Base-by-base conservation (phyloP, 2,888 invertebrate genomes). In the Zhuqinia jingwanae region DNA sequence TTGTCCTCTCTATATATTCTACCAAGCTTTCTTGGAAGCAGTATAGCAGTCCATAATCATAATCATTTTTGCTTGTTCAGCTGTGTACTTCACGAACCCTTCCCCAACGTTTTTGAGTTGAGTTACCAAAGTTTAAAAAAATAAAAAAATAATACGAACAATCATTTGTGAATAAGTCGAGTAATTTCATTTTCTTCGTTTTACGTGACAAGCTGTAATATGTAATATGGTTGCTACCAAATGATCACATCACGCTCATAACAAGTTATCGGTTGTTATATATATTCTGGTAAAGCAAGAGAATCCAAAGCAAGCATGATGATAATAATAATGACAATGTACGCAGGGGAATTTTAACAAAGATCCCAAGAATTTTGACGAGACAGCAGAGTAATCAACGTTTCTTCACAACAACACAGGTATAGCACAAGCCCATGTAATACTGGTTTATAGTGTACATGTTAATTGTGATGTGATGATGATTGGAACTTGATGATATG, bases 341-440 rank as follows among this genome's bases (percentile, higher is more conserved):
- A n/a, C 36, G 8, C 45, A 60, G 10, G 47, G n/a, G 22, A 65
- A 58, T 17, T 68, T 42, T 68, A 63, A 82, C 27, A 82, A 56
- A 83, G 73, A 80, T 85, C 85, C 80, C 65, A 65, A 76, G 85
- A 80, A 85, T 79, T 85, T 76, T 80, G 85, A 85, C 80, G 79
- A 85, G 85, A 85, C 85, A 80, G 50, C 47, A 42, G 20, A 20
- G 73, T 42, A 68, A 58, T 81, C 81, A 81, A 22, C 42, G 5
- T 6, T 3, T 36, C 22, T 68, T 47, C 68, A 42, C 10, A 20
- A 3, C 3, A 36, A 36, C 13, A 11, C 25, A 73, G 58, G 73
- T 78, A 78, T n/a, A 36, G 81, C 70, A 58, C 81, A 50, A 42
- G 36, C 8, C n/a, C 36, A 3, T 65, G 8, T 20, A 42, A 20